Conservation (phyloP, 1,140 invertebrate species). For the Trichonephila clavata region DNA sequence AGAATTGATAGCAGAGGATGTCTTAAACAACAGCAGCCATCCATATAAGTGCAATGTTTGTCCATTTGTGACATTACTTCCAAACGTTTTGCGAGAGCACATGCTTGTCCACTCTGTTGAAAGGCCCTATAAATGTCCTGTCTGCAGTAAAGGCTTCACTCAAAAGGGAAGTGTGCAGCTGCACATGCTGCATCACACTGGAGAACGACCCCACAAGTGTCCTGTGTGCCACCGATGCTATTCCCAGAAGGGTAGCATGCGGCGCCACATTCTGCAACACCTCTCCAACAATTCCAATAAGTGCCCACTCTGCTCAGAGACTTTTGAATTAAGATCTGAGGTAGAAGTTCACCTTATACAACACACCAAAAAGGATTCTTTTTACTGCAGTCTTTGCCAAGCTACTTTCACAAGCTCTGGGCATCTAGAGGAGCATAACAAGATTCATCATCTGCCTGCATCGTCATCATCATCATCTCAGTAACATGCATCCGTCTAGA, state of each 20-base stretch:
- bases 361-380: slow-evolving; percentile 73
- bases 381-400: slow-evolving; percentile 58
- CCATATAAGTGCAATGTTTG: slow-evolving; percentile 65
- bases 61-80: slow-evolving; percentile 63
- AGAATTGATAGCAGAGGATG: slow-evolving; percentile 49
- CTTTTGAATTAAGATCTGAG: slow-evolving; percentile 62
- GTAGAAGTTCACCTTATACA: slow-evolving; percentile 69
- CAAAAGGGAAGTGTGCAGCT: slow-evolving; percentile 81
- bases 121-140: slow-evolving; percentile 83
- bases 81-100: slow-evolving; percentile 57
- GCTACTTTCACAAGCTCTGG: slow-evolving; percentile 57
- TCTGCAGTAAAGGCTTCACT: slow-evolving; percentile 83
- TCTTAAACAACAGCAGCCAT: slow-evolving; percentile 22
- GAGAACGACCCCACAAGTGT: slow-evolving; percentile 81
- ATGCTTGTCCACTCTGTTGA: slow-evolving; percentile 78
- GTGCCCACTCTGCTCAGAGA: slow-evolving; percentile 58
- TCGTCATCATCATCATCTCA: neutral
- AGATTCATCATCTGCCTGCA: slow-evolving; percentile 37
- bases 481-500: neutral
- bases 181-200: slow-evolving; percentile 81
- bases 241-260: slow-evolving; percentile 65
- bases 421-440: slow-evolving; percentile 56
- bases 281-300: slow-evolving; percentile 49
- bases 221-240: slow-evolving; percentile 79
- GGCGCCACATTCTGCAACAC: slow-evolving; percentile 62